Conservation (phyloP, 2,888 invertebrate genomes). For the Napeogenes inachia region DNA sequence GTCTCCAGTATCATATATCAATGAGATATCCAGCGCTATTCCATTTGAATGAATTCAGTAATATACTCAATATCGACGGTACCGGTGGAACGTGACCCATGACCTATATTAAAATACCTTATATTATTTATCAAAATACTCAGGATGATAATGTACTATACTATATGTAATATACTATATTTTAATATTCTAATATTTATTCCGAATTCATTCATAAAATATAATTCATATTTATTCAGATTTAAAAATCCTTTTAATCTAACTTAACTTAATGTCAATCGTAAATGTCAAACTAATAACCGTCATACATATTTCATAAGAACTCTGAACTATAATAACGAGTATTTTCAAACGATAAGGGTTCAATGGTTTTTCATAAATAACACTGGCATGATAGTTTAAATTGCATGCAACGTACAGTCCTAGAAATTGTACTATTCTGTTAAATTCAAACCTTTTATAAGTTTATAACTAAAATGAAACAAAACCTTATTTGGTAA, state of each 20-base stretch:
- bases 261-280: too few species aligned
- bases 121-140: not conserved
- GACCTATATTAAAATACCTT: not conserved
- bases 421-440: slow-evolving; percentile 7
- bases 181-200: too few species aligned
- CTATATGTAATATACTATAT: too few species aligned
- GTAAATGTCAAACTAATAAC: not conserved
- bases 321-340: slow-evolving; percentile 2
- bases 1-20: not conserved
- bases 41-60: slow-evolving; percentile 4
- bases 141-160: not conserved
- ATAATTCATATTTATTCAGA: too few species aligned
- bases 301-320: not conserved
- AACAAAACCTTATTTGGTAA: not conserved
- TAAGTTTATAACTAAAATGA: not conserved
- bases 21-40: not conserved
- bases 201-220: too few species aligned
- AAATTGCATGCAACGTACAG: slow-evolving; percentile 15
- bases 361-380: slow-evolving; percentile 19
- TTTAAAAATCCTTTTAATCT: too few species aligned
- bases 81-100: not conserved
- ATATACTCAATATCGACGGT: not conserved
- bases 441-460: not conserved
- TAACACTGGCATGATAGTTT: slow-evolving; percentile 13
- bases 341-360: slow-evolving; percentile 13